A percentile compares a stretch with the other conserved stretches of the same genome.
phyloP scores from a whole-genome alignment of 2,888 invertebrate genomes.

The Allophyes oxyacanthae region DNA sequence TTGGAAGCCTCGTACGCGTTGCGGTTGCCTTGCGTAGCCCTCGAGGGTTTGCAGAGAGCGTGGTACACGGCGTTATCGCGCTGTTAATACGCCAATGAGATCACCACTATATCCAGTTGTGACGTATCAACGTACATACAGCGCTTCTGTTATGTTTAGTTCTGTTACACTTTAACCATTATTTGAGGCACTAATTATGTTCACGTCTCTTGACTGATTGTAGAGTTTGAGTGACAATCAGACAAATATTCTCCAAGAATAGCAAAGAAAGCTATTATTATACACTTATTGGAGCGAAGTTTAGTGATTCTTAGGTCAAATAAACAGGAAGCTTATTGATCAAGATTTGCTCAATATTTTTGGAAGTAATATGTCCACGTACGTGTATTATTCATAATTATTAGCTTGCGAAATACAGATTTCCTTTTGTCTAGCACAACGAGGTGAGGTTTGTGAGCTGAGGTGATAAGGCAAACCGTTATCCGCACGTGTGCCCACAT shows the following conservation, averaged over 20 bases:
- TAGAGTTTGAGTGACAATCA: slow-evolving; percentile 23
- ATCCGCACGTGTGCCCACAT: slow-evolving; percentile 80
- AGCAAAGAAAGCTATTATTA: too few relatives aligned
- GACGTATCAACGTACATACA: slow-evolving; percentile 72
- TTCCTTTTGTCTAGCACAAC: slow-evolving; percentile 57
- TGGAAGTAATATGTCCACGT: slow-evolving; percentile 28
- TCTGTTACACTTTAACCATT: slow-evolving; percentile 55
- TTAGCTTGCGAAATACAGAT: slow-evolving; percentile 57
- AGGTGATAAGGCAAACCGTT: slow-evolving; percentile 75
- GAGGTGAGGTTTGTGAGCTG: slow-evolving; percentile 55
- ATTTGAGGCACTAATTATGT: slow-evolving; percentile 42
- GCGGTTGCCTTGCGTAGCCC: slow-evolving; percentile 52
- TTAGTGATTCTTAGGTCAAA: slow-evolving; percentile 7
- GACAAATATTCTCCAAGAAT: slow-evolving; percentile 1
- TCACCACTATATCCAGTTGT: slow-evolving; percentile 85
- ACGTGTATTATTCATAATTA: too few relatives aligned
- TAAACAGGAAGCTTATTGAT: slow-evolving; percentile 1
- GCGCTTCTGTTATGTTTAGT: slow-evolving; percentile 61
- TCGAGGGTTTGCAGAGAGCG: slow-evolving; percentile 59
- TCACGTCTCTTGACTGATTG: slow-evolving; percentile 15
- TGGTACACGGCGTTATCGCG: slow-evolving; percentile 65
- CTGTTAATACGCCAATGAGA: slow-evolving; percentile 74
- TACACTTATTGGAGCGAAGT: not conserved
- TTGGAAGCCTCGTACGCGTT: slow-evolving; percentile 42
- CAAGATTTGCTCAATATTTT: slow-evolving; percentile 23